These are phyloP conservation scores for Chrysopa pallens DNA, from an alignment of 1,140 invertebrate species.

Conservation along the genomic window DNA sequence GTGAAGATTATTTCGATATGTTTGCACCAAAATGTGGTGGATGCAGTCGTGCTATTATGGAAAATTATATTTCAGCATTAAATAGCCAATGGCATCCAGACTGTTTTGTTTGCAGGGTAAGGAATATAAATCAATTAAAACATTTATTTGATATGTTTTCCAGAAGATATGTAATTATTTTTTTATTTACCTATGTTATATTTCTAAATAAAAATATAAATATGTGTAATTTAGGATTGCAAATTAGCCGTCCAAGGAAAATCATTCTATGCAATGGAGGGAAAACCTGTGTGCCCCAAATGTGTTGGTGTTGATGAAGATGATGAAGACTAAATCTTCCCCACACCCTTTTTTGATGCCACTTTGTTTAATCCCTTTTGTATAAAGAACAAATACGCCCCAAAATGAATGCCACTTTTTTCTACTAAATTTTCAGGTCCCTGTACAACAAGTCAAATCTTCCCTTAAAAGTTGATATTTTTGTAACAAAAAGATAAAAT, in stretches of 20 bases:
- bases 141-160: neutral
- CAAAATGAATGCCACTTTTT: too few species aligned
- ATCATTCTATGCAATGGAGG: conserved; percentile 89
- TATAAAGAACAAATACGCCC: too few species aligned
- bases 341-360: conserved; percentile 5
- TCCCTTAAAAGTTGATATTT: too few species aligned
- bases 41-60: conserved; percentile 92
- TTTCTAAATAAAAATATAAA: too few species aligned
- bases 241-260: conserved; percentile 78
- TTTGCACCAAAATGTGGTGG: conserved; percentile 98
- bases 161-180: too few species aligned
- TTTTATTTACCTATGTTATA: too few species aligned
- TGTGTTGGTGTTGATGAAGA: conserved; percentile 81
- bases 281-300: conserved; percentile 75
- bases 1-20: conserved; percentile 93
- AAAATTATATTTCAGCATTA: conserved; percentile 96
- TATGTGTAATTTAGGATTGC: conserved; percentile 55
- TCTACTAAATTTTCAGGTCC: too few species aligned
- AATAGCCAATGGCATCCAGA: conserved; percentile 98
- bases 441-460: too few species aligned
- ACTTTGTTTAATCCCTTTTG: neutral
- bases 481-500: too few species aligned
- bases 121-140: conserved; percentile 20
- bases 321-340: conserved; percentile 36
- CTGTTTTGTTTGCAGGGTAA: conserved; percentile 98